These are phyloP conservation scores for Melanaphis sacchari DNA, from an alignment of 1,140 invertebrate species.

Conservation along the genomic window DNA sequence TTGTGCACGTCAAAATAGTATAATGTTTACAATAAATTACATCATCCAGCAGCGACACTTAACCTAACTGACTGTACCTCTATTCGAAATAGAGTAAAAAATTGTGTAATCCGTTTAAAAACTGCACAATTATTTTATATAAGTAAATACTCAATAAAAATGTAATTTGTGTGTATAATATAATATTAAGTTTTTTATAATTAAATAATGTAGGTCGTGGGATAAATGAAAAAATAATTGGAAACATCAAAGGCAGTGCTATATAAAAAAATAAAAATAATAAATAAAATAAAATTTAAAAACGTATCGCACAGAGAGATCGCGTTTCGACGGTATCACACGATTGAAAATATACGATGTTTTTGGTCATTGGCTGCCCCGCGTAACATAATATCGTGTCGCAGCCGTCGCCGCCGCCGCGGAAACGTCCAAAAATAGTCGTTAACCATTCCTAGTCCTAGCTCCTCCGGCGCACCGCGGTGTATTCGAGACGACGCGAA, in stretches of 20 bases:
- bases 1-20: not conserved
- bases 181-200: not conserved
- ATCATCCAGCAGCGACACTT: not conserved
- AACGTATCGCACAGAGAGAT: not conserved
- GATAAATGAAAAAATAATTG: not conserved
- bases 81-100: not conserved
- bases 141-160: not conserved
- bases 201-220: not conserved
- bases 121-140: not conserved
- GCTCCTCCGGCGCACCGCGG: not conserved
- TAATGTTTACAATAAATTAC: slow-evolving; percentile 17
- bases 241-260: not conserved
- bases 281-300: not conserved
- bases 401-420: not conserved
- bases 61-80: not conserved
- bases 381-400: slow-evolving; percentile 42
- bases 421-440: slow-evolving; percentile 50
- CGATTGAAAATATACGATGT: not conserved
- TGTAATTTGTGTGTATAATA: too few relatives aligned
- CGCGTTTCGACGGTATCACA: not conserved
- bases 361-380: slow-evolving; percentile 42
- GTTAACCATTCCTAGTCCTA: not conserved
- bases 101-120: not conserved
- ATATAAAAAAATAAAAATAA: too few relatives aligned
- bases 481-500: not conserved